These are phyloP conservation scores for Urocynchramus pylzowi DNA, from an alignment of 2,113 vertebrate species.

Conservation along the genomic window DNA sequence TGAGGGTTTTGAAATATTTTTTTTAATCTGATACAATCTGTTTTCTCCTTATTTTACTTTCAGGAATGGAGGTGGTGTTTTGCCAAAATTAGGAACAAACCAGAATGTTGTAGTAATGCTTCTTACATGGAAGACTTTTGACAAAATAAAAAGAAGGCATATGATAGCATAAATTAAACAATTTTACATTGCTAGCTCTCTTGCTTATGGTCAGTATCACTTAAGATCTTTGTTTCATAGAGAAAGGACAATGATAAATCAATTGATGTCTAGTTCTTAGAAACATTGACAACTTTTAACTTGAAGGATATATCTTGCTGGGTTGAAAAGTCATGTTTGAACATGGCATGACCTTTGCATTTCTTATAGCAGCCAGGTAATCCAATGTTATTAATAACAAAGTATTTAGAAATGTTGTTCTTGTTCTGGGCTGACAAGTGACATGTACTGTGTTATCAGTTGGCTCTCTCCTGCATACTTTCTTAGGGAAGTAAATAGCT, in stretches of 20 bases:
- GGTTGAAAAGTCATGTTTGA: not conserved
- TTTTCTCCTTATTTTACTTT: not conserved
- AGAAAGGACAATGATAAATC: not conserved
- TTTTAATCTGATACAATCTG: not conserved
- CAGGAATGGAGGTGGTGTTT: not conserved
- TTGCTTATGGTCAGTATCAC: not conserved
- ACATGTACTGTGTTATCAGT: not conserved
- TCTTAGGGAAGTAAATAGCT: not conserved
- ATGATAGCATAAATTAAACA: not conserved
- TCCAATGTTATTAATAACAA: not conserved
- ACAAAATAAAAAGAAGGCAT: not conserved
- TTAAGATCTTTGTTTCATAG: not conserved
- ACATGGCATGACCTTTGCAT: not conserved
- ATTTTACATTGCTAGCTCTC: not conserved
- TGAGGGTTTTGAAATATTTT: not conserved
- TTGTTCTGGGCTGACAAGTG: not conserved
- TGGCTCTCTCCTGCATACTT: conserved; percentile 1
- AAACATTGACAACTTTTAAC: not conserved
- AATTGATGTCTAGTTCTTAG: not conserved
- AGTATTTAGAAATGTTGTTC: not conserved
- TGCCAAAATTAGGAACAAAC: not conserved
- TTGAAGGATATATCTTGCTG: not conserved
- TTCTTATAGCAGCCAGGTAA: not conserved
- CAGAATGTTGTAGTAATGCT: not conserved
- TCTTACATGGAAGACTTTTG: not conserved